Percentiles rank a stretch among this genome's conserved stretches.
Conservation (phyloP, 2,888 invertebrate genomes). For the Phengaris alcon region DNA sequence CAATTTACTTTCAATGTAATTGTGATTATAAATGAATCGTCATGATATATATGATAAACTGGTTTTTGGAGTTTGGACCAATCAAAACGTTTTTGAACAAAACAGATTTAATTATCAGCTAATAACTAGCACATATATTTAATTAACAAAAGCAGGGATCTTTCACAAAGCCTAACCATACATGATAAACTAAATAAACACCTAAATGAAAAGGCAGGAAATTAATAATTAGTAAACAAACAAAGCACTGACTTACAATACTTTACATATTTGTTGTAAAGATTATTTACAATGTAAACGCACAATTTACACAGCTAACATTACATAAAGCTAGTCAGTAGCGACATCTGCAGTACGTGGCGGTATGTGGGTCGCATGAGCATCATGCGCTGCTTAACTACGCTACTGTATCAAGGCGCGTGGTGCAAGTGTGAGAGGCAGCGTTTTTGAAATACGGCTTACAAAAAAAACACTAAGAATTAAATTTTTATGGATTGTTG, state of each 20-base stretch:
- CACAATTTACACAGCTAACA: not conserved
- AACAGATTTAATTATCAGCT: no score
- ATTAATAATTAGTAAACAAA: not conserved
- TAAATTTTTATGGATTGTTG: no score
- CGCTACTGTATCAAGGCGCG: not conserved
- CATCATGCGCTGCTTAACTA: constrained; percentile 1
- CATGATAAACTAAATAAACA: not conserved
- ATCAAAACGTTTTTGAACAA: no score
- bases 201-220: not conserved
- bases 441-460: not conserved
- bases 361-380: constrained; percentile 15
- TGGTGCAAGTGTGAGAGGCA: constrained; percentile 31
- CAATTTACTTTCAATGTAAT: no score
- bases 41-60: no score
- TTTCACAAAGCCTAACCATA: not conserved
- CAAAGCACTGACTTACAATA: not conserved
- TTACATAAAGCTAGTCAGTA: constrained; percentile 32
- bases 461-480: no score
- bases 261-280: not conserved
- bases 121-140: no score
- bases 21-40: no score
- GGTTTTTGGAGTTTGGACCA: no score
- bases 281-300: constrained; percentile 12
- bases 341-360: constrained; percentile 35
- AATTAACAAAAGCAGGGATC: not conserved